Percentiles rank a stretch among this genome's conserved stretches.
Evolutionary conservation across 2,888 invertebrate species (phyloP).

Genomic region (Morpho deidamia): DNA sequence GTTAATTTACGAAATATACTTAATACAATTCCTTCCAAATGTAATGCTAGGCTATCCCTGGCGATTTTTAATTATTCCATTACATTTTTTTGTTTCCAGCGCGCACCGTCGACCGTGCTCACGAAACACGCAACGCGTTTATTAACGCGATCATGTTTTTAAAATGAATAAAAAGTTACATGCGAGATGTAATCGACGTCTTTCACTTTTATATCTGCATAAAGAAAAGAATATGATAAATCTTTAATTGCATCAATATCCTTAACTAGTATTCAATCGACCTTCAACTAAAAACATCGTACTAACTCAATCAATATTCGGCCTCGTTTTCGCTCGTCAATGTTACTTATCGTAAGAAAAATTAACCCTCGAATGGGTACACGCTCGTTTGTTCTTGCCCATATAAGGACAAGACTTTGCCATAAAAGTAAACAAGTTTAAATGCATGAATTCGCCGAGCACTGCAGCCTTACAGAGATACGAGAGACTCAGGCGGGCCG

Average conservation of each 20-base stretch:
- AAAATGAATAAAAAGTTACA: neutral
- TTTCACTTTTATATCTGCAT: neutral
- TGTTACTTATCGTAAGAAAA: slow-evolving; percentile 34
- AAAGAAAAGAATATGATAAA: too few relatives aligned
- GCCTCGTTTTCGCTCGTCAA: slow-evolving; percentile 5
- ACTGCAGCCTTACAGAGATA: slow-evolving; percentile 56
- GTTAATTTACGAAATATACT: too few relatives aligned
- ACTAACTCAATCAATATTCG: neutral
- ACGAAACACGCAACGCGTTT: neutral
- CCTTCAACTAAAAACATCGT: neutral
- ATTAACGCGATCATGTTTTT: neutral
- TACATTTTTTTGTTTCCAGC: too few relatives aligned
- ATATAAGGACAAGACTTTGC: slow-evolving; percentile 54
- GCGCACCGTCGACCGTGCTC: neutral
- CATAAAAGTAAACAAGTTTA: slow-evolving; percentile 71
- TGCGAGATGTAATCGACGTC: neutral
- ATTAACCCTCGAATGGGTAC: slow-evolving; percentile 60
- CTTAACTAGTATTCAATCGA: neutral
- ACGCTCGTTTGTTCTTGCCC: slow-evolving; percentile 47
- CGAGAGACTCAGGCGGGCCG: slow-evolving; percentile 41
- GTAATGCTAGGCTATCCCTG: too few relatives aligned
- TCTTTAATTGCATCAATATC: too few relatives aligned
- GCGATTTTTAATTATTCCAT: too few relatives aligned
- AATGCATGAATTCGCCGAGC: slow-evolving; percentile 54
- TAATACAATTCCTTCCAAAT: too few relatives aligned